Percentiles rank a stretch among this genome's conserved stretches.
phyloP scores from a whole-genome alignment of 2,797 vertebrate genomes.

The Podarcis lilfordi region DNA sequence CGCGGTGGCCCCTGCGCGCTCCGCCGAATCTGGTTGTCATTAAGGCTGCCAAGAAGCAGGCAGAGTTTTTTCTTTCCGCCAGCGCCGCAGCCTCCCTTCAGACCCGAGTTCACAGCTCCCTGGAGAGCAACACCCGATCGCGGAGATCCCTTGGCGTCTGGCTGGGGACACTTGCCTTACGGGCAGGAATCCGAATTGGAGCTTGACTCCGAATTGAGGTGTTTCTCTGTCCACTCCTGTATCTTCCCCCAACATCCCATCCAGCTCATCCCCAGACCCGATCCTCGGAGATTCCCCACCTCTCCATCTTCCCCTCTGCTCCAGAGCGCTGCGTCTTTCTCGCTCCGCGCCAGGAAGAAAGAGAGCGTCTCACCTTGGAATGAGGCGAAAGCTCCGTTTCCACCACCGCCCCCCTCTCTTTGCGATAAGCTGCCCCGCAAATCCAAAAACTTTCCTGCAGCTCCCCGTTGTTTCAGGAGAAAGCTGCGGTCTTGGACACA shows the following conservation, averaged over 20 bases:
- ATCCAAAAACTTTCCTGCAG: neutral
- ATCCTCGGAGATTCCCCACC: neutral
- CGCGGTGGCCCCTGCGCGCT: constrained; percentile 71
- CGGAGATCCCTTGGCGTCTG: neutral
- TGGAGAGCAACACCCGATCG: constrained; percentile 7
- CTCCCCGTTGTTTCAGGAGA: neutral
- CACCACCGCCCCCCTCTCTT: neutral
- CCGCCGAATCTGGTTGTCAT: constrained; percentile 89
- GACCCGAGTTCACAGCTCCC: neutral
- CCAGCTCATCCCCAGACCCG: constrained; percentile 18
- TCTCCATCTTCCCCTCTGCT: constrained; percentile 5
- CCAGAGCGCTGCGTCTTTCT: neutral
- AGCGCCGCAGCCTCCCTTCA: constrained; percentile 46
- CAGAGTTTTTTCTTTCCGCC: constrained; percentile 34
- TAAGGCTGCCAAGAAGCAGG: constrained; percentile 69
- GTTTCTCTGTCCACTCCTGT: neutral
- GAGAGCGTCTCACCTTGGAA: neutral
- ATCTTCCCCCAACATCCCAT: neutral
- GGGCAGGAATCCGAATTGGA: neutral
- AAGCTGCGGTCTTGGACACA: neutral
- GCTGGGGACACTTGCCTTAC: neutral
- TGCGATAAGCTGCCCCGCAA: no score
- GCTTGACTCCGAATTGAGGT: neutral
- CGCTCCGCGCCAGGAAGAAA: neutral
- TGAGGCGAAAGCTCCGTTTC: neutral